These are phyloP conservation scores for Brachymystax lenok DNA, from an alignment of 2,797 vertebrate species.

Conservation along the genomic window DNA sequence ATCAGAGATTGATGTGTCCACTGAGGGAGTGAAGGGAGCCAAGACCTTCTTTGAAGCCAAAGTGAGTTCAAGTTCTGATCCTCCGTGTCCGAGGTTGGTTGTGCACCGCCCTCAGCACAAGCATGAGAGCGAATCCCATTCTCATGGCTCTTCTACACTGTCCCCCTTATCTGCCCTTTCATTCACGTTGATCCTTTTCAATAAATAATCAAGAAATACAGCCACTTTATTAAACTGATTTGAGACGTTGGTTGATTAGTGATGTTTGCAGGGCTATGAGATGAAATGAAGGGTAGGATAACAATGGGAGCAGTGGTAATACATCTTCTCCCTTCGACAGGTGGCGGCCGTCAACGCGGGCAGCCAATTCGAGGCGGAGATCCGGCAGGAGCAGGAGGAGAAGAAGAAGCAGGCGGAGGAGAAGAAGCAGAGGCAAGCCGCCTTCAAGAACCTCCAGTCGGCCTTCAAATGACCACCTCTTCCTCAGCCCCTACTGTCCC, in stretches of 20 bases:
- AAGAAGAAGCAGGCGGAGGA: constrained; percentile 91
- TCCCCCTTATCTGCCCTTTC: neutral
- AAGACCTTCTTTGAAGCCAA: constrained; percentile 97
- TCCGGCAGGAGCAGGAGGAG: constrained; percentile 90
- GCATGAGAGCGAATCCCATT: neutral
- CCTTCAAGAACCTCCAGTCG: constrained; percentile 91
- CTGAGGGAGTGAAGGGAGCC: constrained; percentile 92
- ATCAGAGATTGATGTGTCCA: constrained; percentile 92
- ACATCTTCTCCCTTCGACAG: constrained; percentile 59
- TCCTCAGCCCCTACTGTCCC: neutral
- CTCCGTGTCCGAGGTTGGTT: neutral
- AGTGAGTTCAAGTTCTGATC: constrained; percentile 67
- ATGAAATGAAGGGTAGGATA: neutral
- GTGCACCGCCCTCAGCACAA: neutral
- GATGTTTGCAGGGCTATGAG: too few species aligned
- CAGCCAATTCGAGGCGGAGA: constrained; percentile 91
- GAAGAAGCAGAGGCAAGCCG: constrained; percentile 86
- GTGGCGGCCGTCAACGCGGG: constrained; percentile 87
- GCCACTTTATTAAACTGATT: neutral
- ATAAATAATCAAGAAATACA: neutral
- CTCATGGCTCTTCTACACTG: neutral
- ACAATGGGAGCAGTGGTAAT: neutral
- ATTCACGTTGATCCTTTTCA: neutral
- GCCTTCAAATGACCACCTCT: constrained; percentile 78
- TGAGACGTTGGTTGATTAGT: neutral